A percentile compares a stretch with the other conserved stretches of the same genome.
These are phyloP conservation scores for Exephanes ischioxanthus DNA, from an alignment of 2,888 invertebrate genomes.

Conservation along the genomic window DNA sequence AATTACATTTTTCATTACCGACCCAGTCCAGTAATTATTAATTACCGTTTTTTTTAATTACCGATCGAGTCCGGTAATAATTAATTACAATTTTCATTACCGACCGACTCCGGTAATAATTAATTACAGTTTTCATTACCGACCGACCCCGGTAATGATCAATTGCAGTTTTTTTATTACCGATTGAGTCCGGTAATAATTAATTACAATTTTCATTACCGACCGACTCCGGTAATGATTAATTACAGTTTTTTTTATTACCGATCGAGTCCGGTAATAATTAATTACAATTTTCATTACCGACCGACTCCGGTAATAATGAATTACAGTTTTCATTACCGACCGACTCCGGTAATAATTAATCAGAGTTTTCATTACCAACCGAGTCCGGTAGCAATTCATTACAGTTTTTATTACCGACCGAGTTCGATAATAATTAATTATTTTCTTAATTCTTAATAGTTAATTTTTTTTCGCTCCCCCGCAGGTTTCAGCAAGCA, in stretches of 20 bases:
- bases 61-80: too few relatives aligned
- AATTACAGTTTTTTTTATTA: not conserved
- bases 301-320: too few relatives aligned
- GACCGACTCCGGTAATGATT: slow-evolving; percentile 17
- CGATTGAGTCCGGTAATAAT: not conserved
- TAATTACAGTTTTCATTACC: too few relatives aligned
- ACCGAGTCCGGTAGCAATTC: not conserved
- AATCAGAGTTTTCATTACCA: too few relatives aligned
- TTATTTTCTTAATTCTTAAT: slow-evolving; percentile 2
- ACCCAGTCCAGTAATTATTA: slow-evolving; percentile 19
- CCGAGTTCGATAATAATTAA: slow-evolving; percentile 3
- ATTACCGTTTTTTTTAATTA: not conserved
- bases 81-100: too few relatives aligned
- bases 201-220: not conserved
- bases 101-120: not conserved
- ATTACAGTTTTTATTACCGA: not conserved
- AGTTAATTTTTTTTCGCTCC: slow-evolving; percentile 10
- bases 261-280: slow-evolving; percentile 3
- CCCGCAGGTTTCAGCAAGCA: slow-evolving; percentile 94
- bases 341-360: slow-evolving; percentile 1
- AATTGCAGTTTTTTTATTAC: not conserved
- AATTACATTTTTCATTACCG: not conserved
- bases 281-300: not conserved
- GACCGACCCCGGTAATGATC: not conserved
- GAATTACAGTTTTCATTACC: too few relatives aligned